A percentile compares a stretch with the other conserved stretches of the same genome.
These are phyloP conservation scores for Shinisaurus crocodilurus DNA, from an alignment of 2,113 vertebrate species.

Conservation along the genomic window DNA sequence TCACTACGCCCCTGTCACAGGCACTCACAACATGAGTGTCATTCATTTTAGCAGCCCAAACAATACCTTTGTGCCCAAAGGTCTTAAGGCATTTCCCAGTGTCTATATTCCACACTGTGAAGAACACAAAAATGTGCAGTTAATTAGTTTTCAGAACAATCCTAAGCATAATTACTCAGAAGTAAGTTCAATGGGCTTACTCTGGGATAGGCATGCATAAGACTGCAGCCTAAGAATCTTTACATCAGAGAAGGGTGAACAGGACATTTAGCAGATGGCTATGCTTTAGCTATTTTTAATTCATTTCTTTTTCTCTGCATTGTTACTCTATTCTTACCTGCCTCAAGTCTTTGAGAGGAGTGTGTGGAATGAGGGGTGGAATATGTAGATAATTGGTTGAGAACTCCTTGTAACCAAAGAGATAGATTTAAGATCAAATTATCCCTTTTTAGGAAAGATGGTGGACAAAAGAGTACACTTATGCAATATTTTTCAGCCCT, in stretches of 20 bases:
- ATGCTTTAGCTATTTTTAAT: neutral
- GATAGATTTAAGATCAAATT: neutral
- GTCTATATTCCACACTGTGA: slow-evolving; percentile 86
- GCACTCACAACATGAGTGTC: slow-evolving; percentile 79
- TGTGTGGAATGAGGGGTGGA: neutral
- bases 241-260: fast-evolving
- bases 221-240: neutral
- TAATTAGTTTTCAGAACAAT: neutral
- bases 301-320: neutral
- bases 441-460: neutral
- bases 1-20: slow-evolving; percentile 83
- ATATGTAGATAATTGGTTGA: neutral
- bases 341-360: neutral
- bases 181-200: neutral
- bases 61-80: slow-evolving; percentile 81
- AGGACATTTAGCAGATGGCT: neutral
- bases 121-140: neutral
- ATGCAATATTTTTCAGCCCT: neutral
- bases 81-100: slow-evolving; percentile 79
- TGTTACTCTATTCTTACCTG: neutral
- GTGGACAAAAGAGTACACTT: neutral
- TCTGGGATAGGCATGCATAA: neutral
- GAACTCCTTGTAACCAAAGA: neutral
- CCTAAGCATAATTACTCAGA: neutral
- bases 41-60: slow-evolving; percentile 81